Base-by-base conservation (phyloP, 2,797 vertebrate species). In the Myotis planiceps region DNA sequence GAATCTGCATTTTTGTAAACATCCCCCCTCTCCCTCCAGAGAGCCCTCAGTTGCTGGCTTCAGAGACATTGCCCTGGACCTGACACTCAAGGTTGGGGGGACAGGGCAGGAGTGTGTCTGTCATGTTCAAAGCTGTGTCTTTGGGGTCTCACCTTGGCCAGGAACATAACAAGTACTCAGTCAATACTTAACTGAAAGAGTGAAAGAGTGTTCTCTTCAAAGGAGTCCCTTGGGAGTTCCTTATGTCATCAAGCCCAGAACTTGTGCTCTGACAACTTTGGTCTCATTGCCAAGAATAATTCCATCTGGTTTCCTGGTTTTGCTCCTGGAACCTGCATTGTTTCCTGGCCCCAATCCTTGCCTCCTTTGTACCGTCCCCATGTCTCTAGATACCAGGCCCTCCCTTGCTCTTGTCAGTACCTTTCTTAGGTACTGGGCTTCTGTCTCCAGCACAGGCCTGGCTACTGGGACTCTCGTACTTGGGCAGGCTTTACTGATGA, bases 241-340 rank as follows among this genome's bases (percentile, higher is more conserved):
- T 37, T n/a, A 82, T 65, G 37, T 90, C 5, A 0, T 83, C 23
- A 49, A 63, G 76, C 37, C 23, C 53, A 53, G 84, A 45, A 69
- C 58, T 76, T 3, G 9, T 14, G 49, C 14, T 37, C 7, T 83
- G 49, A 69, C 19, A 45, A 7, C 72, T 90, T 72, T 42, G 47
- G 42, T 85, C n/a, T 69, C 27, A 12, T 19, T 92, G 51, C 65
- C 79, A 83, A 63, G 84, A 89, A 32, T 29, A 95, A 2, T 53
- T 81, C 49, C 18, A 1, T 81, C 84, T 58, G 55, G 47, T 27
- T 58, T 87, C 18, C 25, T 86, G 55, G 8, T 84, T 92, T 55
- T 81, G 34, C 32, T 37, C 51, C 45, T 49, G 55, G 63, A 18
- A 83, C 27, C 37, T 23, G 12, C 47, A 9, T n/a, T 53, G 15